These are phyloP conservation scores for Cephus sareptanus DNA, from an alignment of 2,888 invertebrate species.

Conservation along the genomic window DNA sequence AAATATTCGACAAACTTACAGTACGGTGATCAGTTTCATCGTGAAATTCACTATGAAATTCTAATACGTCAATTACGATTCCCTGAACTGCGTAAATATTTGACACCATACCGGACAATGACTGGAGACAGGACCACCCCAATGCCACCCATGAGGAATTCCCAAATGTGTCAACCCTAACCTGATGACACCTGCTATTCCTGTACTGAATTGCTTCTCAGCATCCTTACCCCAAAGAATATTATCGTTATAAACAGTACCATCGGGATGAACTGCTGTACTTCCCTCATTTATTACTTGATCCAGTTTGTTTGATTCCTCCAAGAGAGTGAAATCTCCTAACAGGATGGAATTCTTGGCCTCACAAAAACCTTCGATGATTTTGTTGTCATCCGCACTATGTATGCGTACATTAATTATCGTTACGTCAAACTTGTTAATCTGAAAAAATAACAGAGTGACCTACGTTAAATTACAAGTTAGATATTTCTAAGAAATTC, in stretches of 20 bases:
- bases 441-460: conserved; percentile 24
- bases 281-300: conserved; percentile 31
- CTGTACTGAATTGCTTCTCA: conserved; percentile 60
- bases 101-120: conserved; percentile 85
- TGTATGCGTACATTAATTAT: conserved; percentile 40
- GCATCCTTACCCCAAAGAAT: conserved; percentile 40
- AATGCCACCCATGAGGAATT: conserved; percentile 86
- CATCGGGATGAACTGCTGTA: conserved; percentile 32
- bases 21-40: not conserved
- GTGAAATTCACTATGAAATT: not conserved
- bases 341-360: conserved; percentile 40
- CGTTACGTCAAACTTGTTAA: conserved; percentile 38
- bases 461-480: not conserved
- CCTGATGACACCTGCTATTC: conserved; percentile 73
- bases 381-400: conserved; percentile 31
- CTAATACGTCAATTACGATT: conserved; percentile 23
- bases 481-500: not conserved
- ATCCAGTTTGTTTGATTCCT: conserved; percentile 20
- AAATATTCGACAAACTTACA: not conserved
- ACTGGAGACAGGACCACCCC: conserved; percentile 82
- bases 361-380: conserved; percentile 34
- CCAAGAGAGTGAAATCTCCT: conserved; percentile 46
- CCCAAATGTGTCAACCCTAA: conserved; percentile 81
- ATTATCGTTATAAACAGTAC: conserved; percentile 35
- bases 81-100: conserved; percentile 60